phyloP scores from a whole-genome alignment of 2,113 vertebrate genomes.

The Pycnonotus jocosus region DNA sequence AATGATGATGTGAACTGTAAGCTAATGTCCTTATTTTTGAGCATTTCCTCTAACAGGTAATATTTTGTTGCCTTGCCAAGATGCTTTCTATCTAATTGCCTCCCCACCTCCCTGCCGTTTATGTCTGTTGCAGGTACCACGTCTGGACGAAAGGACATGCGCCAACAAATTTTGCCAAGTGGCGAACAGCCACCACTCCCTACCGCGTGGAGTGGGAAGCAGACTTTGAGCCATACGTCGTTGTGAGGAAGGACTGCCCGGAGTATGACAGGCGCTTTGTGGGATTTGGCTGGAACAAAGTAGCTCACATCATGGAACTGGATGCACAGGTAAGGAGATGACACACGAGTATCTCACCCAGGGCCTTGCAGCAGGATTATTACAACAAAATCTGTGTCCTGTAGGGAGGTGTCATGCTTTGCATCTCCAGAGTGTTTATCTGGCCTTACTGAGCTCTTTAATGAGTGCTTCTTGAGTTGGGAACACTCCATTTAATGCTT shows the following conservation, averaged over 20 bases:
- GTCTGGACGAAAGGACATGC: constrained; percentile 99
- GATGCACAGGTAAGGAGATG: constrained; percentile 87
- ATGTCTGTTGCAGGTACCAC: constrained; percentile 82
- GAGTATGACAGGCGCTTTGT: constrained; percentile 97
- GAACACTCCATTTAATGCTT: background rate
- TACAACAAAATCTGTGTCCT: background rate
- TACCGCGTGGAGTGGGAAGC: constrained; percentile 97
- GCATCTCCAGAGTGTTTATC: background rate
- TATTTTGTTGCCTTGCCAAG: background rate
- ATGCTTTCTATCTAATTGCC: background rate
- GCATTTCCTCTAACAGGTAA: background rate
- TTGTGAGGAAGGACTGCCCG: constrained; percentile 89
- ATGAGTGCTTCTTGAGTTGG: background rate
- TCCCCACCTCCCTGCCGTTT: background rate
- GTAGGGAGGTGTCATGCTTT: background rate
- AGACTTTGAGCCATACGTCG: constrained; percentile 97
- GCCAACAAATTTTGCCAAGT: constrained; percentile 97
- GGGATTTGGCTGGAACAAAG: constrained; percentile 99
- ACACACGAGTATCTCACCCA: background rate
- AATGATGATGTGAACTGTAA: background rate
- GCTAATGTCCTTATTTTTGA: constrained; percentile 4
- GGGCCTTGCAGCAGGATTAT: background rate
- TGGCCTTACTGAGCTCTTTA: background rate
- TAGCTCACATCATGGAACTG: constrained; percentile 98
- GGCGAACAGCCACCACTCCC: constrained; percentile 94